Evolutionary conservation across 2,888 invertebrate species (phyloP).

Genomic region (Nemotelus pantherinus): DNA sequence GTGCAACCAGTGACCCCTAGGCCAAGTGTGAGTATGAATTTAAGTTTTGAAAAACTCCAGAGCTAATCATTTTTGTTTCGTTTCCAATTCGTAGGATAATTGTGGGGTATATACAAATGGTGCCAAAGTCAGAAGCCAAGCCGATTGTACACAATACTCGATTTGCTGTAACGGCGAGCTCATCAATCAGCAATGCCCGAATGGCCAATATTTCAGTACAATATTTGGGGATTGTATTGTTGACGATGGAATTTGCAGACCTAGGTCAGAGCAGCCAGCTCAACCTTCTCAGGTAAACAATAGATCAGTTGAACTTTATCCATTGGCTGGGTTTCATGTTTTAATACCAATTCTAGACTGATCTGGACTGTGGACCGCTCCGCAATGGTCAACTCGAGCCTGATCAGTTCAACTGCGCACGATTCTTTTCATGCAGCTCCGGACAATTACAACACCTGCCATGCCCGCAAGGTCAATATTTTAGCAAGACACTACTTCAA

Average conservation of each 20-base stretch:
- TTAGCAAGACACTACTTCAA: slow-evolving; percentile 11
- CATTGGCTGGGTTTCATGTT: background rate
- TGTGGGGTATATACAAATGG: slow-evolving; percentile 28
- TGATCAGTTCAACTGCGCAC: slow-evolving; percentile 23
- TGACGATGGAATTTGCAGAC: background rate
- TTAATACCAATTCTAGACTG: background rate
- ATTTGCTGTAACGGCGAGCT: slow-evolving; percentile 50
- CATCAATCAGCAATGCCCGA: slow-evolving; percentile 49
- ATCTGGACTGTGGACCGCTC: background rate
- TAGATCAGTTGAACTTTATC: background rate
- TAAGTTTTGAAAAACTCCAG: background rate
- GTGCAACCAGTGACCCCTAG: background rate
- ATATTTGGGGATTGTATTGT: background rate
- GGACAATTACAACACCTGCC: slow-evolving; percentile 2
- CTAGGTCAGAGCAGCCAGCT: background rate
- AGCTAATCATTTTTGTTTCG: background rate
- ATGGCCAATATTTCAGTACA: slow-evolving; percentile 41
- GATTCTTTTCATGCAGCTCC: slow-evolving; percentile 33
- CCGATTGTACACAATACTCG: slow-evolving; percentile 43
- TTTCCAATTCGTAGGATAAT: background rate
- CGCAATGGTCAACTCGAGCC: slow-evolving; percentile 18
- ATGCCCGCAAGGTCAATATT: slow-evolving; percentile 20
- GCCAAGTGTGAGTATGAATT: background rate
- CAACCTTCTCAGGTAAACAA: too few species aligned
- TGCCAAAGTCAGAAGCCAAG: background rate